These are phyloP conservation scores for Epizoanthus scotinus DNA, from an alignment of 92 coral and sea anemone species.

Conservation along the genomic window DNA sequence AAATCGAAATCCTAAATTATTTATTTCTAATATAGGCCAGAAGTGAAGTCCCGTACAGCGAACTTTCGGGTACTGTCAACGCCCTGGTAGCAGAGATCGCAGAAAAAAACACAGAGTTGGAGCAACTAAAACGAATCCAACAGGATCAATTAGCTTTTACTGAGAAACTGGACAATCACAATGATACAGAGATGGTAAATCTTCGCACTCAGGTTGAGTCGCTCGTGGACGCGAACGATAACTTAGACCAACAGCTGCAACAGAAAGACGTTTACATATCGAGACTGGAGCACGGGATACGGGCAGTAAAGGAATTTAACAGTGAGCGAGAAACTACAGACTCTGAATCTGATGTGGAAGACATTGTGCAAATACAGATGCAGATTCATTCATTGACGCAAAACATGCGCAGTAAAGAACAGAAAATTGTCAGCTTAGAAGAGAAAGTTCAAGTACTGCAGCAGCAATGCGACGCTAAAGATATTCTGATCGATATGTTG, in stretches of 20 bases:
- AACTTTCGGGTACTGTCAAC: slow-evolving; percentile 30
- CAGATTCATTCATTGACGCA: slow-evolving; percentile 17
- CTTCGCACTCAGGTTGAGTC: slow-evolving; percentile 27
- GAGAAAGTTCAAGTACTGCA: slow-evolving; percentile 1
- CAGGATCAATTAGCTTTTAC: not conserved
- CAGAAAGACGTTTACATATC: slow-evolving; percentile 26
- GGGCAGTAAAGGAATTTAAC: slow-evolving; percentile 17
- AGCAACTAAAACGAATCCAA: slow-evolving; percentile 3
- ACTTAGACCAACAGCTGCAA: slow-evolving; percentile 33
- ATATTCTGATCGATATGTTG: slow-evolving; percentile 32
- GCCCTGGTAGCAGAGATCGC: slow-evolving; percentile 37
- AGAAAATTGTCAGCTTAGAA: slow-evolving; percentile 1
- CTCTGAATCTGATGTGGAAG: slow-evolving; percentile 28
- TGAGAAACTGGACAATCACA: slow-evolving; percentile 7
- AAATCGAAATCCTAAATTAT: not conserved
- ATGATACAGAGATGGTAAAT: slow-evolving; percentile 10
- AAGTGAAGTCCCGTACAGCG: slow-evolving; percentile 26
- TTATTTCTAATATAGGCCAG: slow-evolving; percentile 4
- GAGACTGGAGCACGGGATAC: slow-evolving; percentile 21
- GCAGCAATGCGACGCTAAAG: slow-evolving; percentile 4
- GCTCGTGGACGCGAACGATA: slow-evolving; percentile 26
- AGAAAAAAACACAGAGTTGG: slow-evolving; percentile 37
- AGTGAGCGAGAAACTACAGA: slow-evolving; percentile 5
- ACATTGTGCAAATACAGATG: slow-evolving; percentile 24
- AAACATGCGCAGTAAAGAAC: slow-evolving; percentile 5